phyloP scores from a whole-genome alignment of 1,140 invertebrate genomes.

The Drosophila persimilis region DNA sequence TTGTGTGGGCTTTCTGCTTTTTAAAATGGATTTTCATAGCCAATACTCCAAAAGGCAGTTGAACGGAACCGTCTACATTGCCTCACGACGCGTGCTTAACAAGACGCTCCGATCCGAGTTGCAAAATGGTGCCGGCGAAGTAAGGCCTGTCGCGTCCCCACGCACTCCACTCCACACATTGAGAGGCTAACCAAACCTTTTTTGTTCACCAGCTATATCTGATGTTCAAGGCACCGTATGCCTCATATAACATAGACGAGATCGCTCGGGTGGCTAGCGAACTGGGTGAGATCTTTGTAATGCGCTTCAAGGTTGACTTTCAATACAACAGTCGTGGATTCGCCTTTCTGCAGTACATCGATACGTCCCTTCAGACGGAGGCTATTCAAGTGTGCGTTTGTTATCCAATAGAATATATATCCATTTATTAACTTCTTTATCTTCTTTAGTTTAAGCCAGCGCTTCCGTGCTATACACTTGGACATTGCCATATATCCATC shows the following conservation, averaged over 20 bases:
- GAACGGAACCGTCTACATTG: constrained; percentile 53
- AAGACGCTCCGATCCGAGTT: not conserved
- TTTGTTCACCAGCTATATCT: constrained; percentile 42
- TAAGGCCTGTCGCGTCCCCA: not conserved
- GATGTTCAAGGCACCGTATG: not conserved
- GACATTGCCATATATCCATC: constrained; percentile 25
- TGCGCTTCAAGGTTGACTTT: constrained; percentile 63
- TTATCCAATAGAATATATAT: not conserved
- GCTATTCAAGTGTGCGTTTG: constrained; percentile 29
- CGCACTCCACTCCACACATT: not conserved
- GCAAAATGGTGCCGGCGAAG: constrained; percentile 48
- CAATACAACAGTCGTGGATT: constrained; percentile 37
- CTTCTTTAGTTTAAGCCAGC: constrained; percentile 15
- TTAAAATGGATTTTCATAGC: constrained; percentile 23
- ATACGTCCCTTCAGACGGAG: not conserved
- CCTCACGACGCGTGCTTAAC: constrained; percentile 2
- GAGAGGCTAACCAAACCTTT: not conserved
- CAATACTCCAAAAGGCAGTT: constrained; percentile 31
- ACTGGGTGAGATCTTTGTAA: constrained; percentile 48
- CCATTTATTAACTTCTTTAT: not conserved
- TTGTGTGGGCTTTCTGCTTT: not conserved
- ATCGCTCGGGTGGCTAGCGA: constrained; percentile 30
- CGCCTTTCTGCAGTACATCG: constrained; percentile 62
- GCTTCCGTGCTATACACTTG: not conserved
- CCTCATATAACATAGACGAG: not conserved